phyloP scores from a whole-genome alignment of 2,113 vertebrate genomes.

The rabbit (Oryctolagus cuniculus) region mOryCun1.1 NC_091438.1:47864001-47864500 shows the following conservation, averaged over 20 bases:
- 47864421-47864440: conserved; percentile 95
- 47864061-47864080: conserved; percentile 52
- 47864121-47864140: conserved; percentile 1
- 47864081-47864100: conserved; percentile 19
- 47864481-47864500: conserved; percentile 41
- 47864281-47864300: background rate
- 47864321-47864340: background rate
- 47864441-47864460: conserved; percentile 97
- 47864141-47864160: conserved; percentile 16
- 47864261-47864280: conserved; percentile 7
- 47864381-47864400: conserved; percentile 98
- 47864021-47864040: conserved; percentile 57
- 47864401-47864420: conserved; percentile 94
- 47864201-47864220: background rate
- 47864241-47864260: background rate
- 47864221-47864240: conserved; percentile 46
- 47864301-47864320: background rate
- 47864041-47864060: conserved; percentile 17
- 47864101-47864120: conserved; percentile 14
- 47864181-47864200: background rate
- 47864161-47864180: background rate
- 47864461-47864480: conserved; percentile 92
- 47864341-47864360: background rate
- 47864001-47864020: conserved; percentile 46
- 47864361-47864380: conserved; percentile 97